Percentiles rank a stretch among this genome's conserved stretches.
Evolutionary conservation across 2,888 invertebrate species (phyloP).

Genomic region (Agriopis marginaria): DNA sequence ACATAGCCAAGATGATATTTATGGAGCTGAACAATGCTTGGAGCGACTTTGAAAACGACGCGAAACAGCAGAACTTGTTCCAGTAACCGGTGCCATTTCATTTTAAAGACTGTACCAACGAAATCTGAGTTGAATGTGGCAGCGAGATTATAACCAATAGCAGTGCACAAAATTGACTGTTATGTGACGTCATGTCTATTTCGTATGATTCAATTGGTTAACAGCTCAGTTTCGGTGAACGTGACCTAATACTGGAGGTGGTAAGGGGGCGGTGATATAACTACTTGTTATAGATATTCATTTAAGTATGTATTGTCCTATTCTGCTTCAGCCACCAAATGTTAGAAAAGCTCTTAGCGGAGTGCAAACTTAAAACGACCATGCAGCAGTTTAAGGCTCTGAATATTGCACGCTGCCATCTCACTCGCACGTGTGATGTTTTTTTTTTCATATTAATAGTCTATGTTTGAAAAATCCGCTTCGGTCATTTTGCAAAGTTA

Average conservation of each 20-base stretch:
- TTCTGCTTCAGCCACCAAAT: not conserved
- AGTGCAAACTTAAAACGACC: no score
- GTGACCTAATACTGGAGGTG: not conserved
- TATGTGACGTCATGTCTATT: not conserved
- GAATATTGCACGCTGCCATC: not conserved
- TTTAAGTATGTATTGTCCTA: not conserved
- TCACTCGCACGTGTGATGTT: no score
- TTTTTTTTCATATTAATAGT: no score
- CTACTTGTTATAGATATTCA: not conserved
- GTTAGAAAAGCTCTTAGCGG: not conserved
- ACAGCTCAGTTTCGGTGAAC: not conserved
- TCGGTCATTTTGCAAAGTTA: no score
- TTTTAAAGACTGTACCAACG: not conserved
- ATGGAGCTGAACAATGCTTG: conserved; percentile 99
- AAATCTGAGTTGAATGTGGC: not conserved
- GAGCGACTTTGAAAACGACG: conserved; percentile 97
- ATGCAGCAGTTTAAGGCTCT: not conserved
- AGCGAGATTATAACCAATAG: not conserved
- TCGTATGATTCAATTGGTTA: not conserved
- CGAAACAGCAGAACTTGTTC: conserved; percentile 90
- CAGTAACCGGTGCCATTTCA: conserved; percentile 48
- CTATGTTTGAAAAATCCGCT: no score
- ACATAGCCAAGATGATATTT: conserved; percentile 97
- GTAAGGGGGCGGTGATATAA: not conserved
- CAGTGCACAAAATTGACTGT: not conserved